These are phyloP conservation scores for Ramphastos sulfuratus DNA, from an alignment of 2,113 vertebrate genomes.

Conservation along the genomic window DNA sequence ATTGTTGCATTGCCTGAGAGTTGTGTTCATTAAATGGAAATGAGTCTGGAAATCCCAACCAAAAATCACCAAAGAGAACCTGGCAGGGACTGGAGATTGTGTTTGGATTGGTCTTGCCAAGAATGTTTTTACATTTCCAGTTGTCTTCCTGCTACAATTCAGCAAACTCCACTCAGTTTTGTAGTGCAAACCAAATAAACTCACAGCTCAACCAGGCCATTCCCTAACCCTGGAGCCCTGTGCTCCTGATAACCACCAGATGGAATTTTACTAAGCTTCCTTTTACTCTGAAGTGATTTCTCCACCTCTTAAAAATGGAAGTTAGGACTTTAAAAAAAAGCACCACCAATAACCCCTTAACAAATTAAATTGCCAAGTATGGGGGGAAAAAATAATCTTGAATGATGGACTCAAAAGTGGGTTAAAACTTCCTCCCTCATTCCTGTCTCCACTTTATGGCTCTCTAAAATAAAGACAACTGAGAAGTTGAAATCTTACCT, in stretches of 20 bases:
- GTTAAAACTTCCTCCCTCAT: not conserved
- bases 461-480: not conserved
- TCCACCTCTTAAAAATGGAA: too few species aligned
- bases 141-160: not conserved
- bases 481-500: conserved; percentile 81
- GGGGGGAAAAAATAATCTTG: not conserved
- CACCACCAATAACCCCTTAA: too few species aligned
- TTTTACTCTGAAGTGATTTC: too few species aligned
- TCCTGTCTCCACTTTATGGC: not conserved
- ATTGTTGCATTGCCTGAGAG: not conserved
- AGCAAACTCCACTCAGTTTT: too few species aligned
- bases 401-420: not conserved
- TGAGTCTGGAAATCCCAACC: not conserved
- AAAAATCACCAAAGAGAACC: not conserved
- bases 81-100: not conserved
- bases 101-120: not conserved
- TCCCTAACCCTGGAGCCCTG: not conserved
- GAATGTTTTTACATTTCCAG: not conserved
- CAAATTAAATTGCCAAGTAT: not conserved
- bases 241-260: not conserved
- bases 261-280: not conserved
- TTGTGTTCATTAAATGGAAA: not conserved
- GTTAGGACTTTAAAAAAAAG: too few species aligned
- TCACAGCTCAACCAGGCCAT: rapidly evolving
- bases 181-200: not conserved